Base-by-base conservation (phyloP, 2,888 invertebrate genomes). In the Margaritifera margaritifera region DNA sequence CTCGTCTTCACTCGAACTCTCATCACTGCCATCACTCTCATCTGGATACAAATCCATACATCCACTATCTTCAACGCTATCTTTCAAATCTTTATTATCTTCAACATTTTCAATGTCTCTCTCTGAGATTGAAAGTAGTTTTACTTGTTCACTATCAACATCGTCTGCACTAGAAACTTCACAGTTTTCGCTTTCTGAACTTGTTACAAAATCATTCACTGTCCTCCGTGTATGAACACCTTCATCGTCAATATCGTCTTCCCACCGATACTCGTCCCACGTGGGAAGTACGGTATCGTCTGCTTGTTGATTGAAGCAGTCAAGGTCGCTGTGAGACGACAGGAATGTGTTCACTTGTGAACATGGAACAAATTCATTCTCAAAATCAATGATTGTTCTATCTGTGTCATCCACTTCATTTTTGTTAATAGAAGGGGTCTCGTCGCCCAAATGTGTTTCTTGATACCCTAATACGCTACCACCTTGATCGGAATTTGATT, bases 1-100 rank as follows among this genome's bases (percentile, higher is more conserved):
- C 50, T 84, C 82, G 61, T 83, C 83, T 52, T 78, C 74, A 22
- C 75, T 74, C 6, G 81, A 81, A 62, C 83, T 81, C 2, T 78
- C 64, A 50, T 69, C 69, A 51, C 62, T 68, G 25, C 62, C 63
- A 24, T 67, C 69, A 68, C 69, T 69, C 55, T 77, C 75, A 24
- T 70, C 77, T 19, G 78, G 72, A 58, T 78, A 69, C 53, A 80
- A 69, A 24, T 75, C 75, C 51, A 72, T 69, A 63, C 72, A 75
- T 6, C 72, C 71, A 59, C 76, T 75, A 51, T 80, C 75, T 24
- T 78, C 80, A 20, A 74, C 77, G 20, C 72, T 72, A 57, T 75
- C 75, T 59, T 76, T 74, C 59, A 79, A 81, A 63, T 82, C n/a
- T n/a, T n/a, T n/a, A n/a, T n/a, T n/a, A n/a, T n/a, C n/a, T n/a